A percentile compares a stretch with the other conserved stretches of the same genome.
Evolutionary conservation across 2,888 invertebrate genomes (phyloP).

Genomic region (Acleris emargana): DNA sequence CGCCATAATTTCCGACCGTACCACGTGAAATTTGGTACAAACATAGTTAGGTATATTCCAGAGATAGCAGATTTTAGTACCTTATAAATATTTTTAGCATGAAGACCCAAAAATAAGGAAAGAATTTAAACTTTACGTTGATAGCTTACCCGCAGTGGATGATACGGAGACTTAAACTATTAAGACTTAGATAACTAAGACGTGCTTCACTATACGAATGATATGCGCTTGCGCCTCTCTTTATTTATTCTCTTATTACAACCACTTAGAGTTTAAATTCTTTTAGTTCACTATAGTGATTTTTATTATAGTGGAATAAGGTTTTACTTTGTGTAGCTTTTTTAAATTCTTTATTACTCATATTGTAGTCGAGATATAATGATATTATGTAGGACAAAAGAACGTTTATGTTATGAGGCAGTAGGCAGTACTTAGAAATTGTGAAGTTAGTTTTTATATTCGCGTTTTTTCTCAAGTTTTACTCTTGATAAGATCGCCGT

Average conservation of each 20-base stretch:
- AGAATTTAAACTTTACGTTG: too few relatives aligned
- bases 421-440: constrained; percentile 24
- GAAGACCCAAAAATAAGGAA: too few relatives aligned
- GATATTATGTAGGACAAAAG: constrained; percentile 29
- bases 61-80: too few relatives aligned
- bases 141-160: constrained; percentile 1
- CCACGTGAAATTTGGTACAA: too few relatives aligned
- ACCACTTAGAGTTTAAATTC: background rate
- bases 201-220: constrained; percentile 19
- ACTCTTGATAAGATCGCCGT: too few relatives aligned
- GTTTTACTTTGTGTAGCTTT: background rate
- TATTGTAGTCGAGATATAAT: constrained; percentile 32
- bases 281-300: too few relatives aligned
- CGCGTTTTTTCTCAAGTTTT: background rate
- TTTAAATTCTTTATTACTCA: constrained; percentile 28
- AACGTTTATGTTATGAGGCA: constrained; percentile 27
- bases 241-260: background rate
- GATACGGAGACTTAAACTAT: constrained; percentile 15
- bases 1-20: too few relatives aligned
- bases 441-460: constrained; percentile 21
- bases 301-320: background rate
- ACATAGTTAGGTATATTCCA: too few relatives aligned
- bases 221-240: constrained; percentile 8
- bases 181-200: constrained; percentile 16
- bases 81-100: too few relatives aligned